phyloP scores from a whole-genome alignment of 1,140 invertebrate genomes.

The Aphelenchoides besseyi region DNA sequence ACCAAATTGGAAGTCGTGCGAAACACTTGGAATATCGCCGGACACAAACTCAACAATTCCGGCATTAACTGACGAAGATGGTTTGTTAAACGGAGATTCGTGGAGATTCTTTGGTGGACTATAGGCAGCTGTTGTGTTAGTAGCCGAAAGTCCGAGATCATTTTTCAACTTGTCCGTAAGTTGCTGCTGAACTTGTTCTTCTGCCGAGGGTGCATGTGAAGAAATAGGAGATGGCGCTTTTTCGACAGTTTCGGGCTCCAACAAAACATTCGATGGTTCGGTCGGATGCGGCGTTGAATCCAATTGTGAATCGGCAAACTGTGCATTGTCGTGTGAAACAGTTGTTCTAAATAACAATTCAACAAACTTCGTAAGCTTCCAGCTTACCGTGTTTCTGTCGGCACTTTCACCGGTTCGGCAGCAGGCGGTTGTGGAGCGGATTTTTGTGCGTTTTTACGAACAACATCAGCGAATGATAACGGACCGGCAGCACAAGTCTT shows the following conservation, averaged over 20 bases:
- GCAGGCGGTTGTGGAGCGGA: constrained; percentile 1
- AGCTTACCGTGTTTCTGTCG: neutral
- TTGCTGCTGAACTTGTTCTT: neutral
- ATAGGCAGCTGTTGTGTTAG: neutral
- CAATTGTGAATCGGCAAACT: neutral
- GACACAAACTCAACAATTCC: neutral
- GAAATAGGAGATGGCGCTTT: neutral
- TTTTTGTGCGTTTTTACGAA: neutral
- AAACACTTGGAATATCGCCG: neutral
- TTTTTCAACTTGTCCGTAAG: constrained; percentile 17
- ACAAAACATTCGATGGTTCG: neutral
- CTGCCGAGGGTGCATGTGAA: neutral
- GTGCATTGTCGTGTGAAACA: neutral
- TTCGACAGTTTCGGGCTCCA: neutral
- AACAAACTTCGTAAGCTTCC: neutral
- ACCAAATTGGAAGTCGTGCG: neutral
- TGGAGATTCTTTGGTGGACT: neutral
- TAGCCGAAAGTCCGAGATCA: constrained; percentile 16
- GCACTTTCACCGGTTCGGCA: neutral
- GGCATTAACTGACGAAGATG: neutral
- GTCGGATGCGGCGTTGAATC: neutral
- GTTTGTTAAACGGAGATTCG: neutral
- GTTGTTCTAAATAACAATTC: neutral
- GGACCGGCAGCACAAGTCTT: constrained; percentile 26
- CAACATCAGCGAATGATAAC: constrained; percentile 21